These are phyloP conservation scores for Carposina sasakii DNA, from an alignment of 1,140 invertebrate genomes.

Conservation along the genomic window DNA sequence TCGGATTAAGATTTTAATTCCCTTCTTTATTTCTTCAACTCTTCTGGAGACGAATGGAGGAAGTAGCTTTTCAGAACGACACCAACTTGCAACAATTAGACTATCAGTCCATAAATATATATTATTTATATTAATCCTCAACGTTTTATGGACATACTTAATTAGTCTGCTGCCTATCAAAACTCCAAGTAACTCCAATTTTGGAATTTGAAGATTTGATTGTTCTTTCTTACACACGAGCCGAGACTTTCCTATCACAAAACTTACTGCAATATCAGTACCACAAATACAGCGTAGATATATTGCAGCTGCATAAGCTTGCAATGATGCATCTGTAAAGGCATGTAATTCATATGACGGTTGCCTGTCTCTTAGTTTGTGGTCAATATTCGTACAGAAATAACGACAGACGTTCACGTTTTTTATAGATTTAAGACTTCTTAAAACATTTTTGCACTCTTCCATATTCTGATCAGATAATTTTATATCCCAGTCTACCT, in stretches of 20 bases:
- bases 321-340: conserved; percentile 11
- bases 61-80: conserved; percentile 19
- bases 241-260: conserved; percentile 22
- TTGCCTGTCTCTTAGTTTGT: too few species aligned
- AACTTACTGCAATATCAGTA: conserved; percentile 10
- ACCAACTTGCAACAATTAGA: conserved; percentile 19
- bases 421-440: conserved; percentile 2
- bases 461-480: conserved; percentile 5
- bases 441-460: conserved; percentile 15
- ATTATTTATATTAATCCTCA: conserved; percentile 6
- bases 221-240: conserved; percentile 19
- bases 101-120: conserved; percentile 24
- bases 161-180: conserved; percentile 20
- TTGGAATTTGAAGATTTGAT: conserved; percentile 20
- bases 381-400: too few species aligned
- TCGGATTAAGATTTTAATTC: conserved; percentile 1
- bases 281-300: conserved; percentile 13
- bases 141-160: conserved; percentile 17
- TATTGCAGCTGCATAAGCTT: conserved; percentile 18
- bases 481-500: conserved; percentile 17
- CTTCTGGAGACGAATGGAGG: conserved; percentile 19
- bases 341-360: conserved; percentile 12
- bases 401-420: neutral
- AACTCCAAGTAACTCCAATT: conserved; percentile 18
- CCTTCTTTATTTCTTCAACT: conserved; percentile 16